Evolutionary conservation across 1,140 invertebrate genomes (phyloP), one percentile per base, ranked within the genome.

Genomic region (Sitophilus oryzae): DNA sequence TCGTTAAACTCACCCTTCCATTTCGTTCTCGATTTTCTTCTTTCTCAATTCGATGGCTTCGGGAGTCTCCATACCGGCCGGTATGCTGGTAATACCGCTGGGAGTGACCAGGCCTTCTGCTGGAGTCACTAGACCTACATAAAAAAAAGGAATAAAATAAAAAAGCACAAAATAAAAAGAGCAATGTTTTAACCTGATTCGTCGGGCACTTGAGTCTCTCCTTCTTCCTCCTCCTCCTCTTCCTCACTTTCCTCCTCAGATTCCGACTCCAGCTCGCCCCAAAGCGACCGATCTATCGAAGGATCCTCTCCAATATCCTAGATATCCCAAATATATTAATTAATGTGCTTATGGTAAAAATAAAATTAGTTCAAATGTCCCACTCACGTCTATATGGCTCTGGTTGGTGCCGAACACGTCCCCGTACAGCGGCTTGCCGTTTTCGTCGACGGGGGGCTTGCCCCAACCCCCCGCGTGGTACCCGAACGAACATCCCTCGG

Each of bases 391-490:
- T 38, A 80, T 75, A 42, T 83, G 80, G 25, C 69, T 73, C 41
- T 74, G 72, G 60, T 80, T 79, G 22, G 83, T 81, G 23, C 96
- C 96, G 73, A 99, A 99, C 0, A 99, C 97, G 76, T 99, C 97
- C 6, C 97, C 97, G 73, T 99, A 99, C 0, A 99, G 75, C 0
- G 97, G 97, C 72, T 95, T 89, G 14, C 97, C 96, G 60, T 85
- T 87, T 74, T 99, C 96, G 76, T 99, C 97, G 0, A 99, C 97
- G 1, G 97, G 97, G n/a, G 97, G 97, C 75, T 99, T 99, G 46
- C 96, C 96, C 96, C 96, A 99, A 41, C 96, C 96, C 34, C 93
- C 96, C 1, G 95, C 95, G 78, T 99, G 96, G 73, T 99, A 99
- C 21, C 96, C 96, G 75, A 99, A 99, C 0, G 93, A 90, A 71